phyloP scores from a whole-genome alignment of 2,113 vertebrate genomes.

The Elephantulus edwardii region DNA sequence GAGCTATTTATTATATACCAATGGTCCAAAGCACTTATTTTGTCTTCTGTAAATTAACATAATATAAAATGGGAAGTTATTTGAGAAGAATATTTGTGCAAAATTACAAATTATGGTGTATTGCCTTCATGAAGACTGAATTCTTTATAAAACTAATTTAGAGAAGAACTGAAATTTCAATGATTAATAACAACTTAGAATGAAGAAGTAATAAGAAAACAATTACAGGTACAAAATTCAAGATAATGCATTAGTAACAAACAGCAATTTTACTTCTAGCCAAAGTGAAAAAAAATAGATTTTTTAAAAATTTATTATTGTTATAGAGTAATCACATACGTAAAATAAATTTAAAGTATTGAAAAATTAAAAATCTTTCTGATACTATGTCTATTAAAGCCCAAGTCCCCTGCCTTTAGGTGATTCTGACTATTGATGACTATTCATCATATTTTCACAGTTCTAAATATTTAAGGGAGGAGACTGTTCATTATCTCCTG shows the following conservation, averaged over 20 bases:
- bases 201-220: conserved; percentile 40
- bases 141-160: conserved; percentile 52
- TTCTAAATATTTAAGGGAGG: no score
- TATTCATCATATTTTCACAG: no score
- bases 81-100: conserved; percentile 35
- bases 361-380: conserved; percentile 45
- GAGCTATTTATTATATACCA: neutral
- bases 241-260: conserved; percentile 26
- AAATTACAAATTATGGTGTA: conserved; percentile 37
- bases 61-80: conserved; percentile 12
- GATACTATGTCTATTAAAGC: no score
- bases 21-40: conserved; percentile 33
- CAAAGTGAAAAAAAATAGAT: neutral
- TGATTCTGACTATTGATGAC: no score
- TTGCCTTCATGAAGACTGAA: neutral
- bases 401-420: no score
- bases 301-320: conserved; percentile 25
- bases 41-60: conserved; percentile 29
- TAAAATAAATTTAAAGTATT: conserved; percentile 37
- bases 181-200: conserved; percentile 64
- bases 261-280: neutral
- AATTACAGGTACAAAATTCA: conserved; percentile 44
- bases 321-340: neutral
- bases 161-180: conserved; percentile 28
- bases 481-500: no score